Conservation (phyloP, 2,888 invertebrate genomes). For the Gortyna flavago region DNA sequence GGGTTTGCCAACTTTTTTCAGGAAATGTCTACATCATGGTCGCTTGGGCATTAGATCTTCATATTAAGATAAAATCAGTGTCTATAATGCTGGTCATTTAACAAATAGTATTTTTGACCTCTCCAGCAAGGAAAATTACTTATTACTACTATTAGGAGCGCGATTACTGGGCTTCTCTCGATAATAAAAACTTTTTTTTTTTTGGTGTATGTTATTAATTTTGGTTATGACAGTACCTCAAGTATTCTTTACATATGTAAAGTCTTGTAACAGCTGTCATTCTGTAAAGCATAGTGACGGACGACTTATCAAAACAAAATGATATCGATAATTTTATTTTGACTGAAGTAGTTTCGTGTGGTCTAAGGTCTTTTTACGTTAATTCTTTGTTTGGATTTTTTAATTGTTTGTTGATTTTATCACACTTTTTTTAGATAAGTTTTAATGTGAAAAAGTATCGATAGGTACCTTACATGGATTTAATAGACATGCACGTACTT, state of each 20-base stretch:
- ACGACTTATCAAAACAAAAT: neutral
- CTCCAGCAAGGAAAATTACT: neutral
- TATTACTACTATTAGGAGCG: too few species aligned
- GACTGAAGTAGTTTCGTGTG: neutral
- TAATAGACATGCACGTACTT: neutral
- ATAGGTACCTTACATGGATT: neutral
- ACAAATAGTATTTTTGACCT: neutral
- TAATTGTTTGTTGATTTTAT: neutral
- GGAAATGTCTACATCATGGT: slow-evolving; percentile 9
- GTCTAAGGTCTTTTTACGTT: neutral
- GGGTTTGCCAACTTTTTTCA: slow-evolving; percentile 6
- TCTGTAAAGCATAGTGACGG: neutral
- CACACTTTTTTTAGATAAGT: neutral
- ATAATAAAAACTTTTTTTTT: too few species aligned
- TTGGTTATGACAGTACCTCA: neutral
- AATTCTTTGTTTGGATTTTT: neutral
- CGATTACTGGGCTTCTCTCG: neutral
- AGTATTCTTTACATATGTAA: too few species aligned
- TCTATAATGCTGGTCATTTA: neutral
- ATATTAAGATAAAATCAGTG: neutral
- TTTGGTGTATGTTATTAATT: neutral
- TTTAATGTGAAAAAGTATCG: too few species aligned
- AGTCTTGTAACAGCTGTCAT: neutral
- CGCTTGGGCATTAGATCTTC: neutral
- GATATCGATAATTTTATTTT: neutral